Evolutionary conservation across 1,140 invertebrate species (phyloP).

Genomic region (Anastrepha obliqua): DNA sequence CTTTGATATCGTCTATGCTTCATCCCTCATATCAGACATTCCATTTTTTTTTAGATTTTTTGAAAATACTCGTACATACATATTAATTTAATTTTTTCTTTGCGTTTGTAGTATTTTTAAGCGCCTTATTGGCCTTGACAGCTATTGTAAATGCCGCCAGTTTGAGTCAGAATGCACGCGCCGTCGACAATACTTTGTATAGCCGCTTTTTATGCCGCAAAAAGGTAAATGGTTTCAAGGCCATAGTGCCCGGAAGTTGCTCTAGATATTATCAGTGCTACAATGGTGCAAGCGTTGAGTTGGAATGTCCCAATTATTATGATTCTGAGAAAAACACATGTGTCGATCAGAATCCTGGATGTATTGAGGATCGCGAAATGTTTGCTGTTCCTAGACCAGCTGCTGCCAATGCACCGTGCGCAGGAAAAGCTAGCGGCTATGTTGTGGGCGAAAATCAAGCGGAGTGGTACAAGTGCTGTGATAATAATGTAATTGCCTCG

Average conservation of each 20-base stretch:
- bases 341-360: slow-evolving; percentile 26
- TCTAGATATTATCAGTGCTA: slow-evolving; percentile 68
- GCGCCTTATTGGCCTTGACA: slow-evolving; percentile 10
- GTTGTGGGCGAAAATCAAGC: slow-evolving; percentile 48
- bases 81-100: background rate
- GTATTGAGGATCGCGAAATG: slow-evolving; percentile 35
- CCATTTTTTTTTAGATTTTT: too few relatives aligned
- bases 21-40: too few relatives aligned
- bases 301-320: slow-evolving; percentile 63
- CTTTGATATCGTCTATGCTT: too few relatives aligned
- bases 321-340: slow-evolving; percentile 57
- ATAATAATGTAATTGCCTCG: slow-evolving; percentile 13
- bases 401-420: slow-evolving; percentile 21
- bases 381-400: background rate
- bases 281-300: slow-evolving; percentile 60
- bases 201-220: slow-evolving; percentile 63
- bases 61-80: background rate
- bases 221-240: slow-evolving; percentile 64
- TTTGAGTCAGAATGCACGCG: background rate
- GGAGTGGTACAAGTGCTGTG: slow-evolving; percentile 54
- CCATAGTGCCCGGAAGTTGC: slow-evolving; percentile 69
- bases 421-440: slow-evolving; percentile 51
- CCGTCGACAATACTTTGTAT: slow-evolving; percentile 65
- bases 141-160: background rate
- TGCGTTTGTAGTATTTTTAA: background rate